phyloP scores from a whole-genome alignment of 2,888 invertebrate genomes.

The Pinctada fucata region DNA sequence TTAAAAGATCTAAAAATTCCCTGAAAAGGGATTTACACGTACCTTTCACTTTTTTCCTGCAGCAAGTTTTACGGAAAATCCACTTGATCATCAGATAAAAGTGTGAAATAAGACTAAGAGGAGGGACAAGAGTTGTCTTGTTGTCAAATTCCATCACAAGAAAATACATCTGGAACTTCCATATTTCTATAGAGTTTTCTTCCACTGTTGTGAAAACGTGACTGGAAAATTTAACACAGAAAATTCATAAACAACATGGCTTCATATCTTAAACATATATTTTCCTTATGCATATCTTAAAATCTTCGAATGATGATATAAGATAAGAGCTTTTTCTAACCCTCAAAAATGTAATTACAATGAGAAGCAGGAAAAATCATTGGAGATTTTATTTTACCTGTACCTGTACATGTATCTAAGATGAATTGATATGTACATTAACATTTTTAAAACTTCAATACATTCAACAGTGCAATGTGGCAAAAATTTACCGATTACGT shows the following conservation, averaged over 20 bases:
- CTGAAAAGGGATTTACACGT: not conserved
- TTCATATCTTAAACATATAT: not conserved
- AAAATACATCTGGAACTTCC: slow-evolving; percentile 77
- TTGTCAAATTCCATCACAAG: slow-evolving; percentile 76
- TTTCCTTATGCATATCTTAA: no score
- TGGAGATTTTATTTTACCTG: no score
- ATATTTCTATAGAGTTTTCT: slow-evolving; percentile 76
- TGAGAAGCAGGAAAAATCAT: no score
- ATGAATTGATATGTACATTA: no score
- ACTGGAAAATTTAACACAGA: slow-evolving; percentile 62
- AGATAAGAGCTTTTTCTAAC: no score
- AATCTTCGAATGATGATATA: no score
- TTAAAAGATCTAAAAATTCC: not conserved
- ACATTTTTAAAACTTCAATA: no score
- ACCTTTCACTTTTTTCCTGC: slow-evolving; percentile 46
- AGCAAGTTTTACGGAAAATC: slow-evolving; percentile 54
- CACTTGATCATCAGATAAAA: slow-evolving; percentile 51
- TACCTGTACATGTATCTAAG: no score
- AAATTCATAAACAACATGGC: not conserved
- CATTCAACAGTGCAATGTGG: no score
- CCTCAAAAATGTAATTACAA: no score
- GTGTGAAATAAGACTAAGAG: slow-evolving; percentile 73
- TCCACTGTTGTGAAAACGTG: slow-evolving; percentile 77
- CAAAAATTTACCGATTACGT: no score
- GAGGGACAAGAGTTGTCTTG: slow-evolving; percentile 75